Evolutionary conservation across 2,888 invertebrate species (phyloP).

Genomic region (Eilema caniola): DNA sequence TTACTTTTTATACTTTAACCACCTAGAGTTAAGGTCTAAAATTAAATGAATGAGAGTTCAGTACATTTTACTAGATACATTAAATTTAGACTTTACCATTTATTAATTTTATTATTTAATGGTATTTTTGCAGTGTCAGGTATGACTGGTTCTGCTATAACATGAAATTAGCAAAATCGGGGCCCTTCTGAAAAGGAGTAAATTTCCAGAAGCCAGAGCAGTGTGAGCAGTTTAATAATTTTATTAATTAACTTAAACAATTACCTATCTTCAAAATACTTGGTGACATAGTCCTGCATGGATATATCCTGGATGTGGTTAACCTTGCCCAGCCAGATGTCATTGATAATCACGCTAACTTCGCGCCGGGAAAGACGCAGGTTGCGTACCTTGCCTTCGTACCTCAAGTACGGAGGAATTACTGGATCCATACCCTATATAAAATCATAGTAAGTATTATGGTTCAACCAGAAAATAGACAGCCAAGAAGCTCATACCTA

Average conservation of each 20-base stretch:
- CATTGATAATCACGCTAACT: conserved; percentile 79
- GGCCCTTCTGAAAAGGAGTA: neutral
- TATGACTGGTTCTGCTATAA: no score
- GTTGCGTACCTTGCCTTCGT: conserved; percentile 81
- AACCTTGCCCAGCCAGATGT: conserved; percentile 79
- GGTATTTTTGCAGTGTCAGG: no score
- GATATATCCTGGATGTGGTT: conserved; percentile 51
- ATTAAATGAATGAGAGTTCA: no score
- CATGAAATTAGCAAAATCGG: no score
- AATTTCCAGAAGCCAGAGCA: no score
- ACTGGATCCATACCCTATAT: conserved; percentile 76
- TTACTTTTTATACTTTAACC: no score
- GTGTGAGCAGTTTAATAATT: neutral
- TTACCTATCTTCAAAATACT: conserved; percentile 81
- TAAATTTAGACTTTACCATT: no score
- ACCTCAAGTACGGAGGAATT: conserved; percentile 78
- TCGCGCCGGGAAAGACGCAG: conserved; percentile 82
- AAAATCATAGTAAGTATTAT: neutral
- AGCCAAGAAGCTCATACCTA: neutral
- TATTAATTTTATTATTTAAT: no score
- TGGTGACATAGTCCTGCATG: conserved; percentile 80
- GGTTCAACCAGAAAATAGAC: neutral
- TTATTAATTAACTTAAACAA: neutral
- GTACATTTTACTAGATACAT: no score
- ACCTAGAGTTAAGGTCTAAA: no score